A percentile compares a stretch with the other conserved stretches of the same genome.
These are phyloP conservation scores for Patiria miniata DNA, from an alignment of 35 echinoderm and acorn worm species.

Conservation along the genomic window DNA sequence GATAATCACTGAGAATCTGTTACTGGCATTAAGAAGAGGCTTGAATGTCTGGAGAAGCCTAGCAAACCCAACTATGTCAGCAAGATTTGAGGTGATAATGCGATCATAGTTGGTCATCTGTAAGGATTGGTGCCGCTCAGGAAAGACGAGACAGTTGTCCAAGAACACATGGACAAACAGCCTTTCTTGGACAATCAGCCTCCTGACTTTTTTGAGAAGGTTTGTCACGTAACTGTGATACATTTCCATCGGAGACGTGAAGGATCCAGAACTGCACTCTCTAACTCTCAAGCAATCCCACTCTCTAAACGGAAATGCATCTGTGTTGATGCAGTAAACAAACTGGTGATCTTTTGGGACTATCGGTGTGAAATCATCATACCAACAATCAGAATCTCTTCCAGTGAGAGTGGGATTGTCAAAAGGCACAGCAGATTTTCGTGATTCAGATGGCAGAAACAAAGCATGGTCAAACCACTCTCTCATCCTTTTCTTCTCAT, in stretches of 20 bases:
- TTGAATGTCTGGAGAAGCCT: conserved; percentile 3
- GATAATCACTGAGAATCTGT: not conserved
- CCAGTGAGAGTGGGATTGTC: conserved; percentile 61
- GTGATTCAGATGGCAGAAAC: not conserved
- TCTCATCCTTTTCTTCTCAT: not conserved
- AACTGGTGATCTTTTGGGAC: not conserved
- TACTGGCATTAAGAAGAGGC: not conserved
- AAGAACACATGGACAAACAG: not conserved
- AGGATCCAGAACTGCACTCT: not conserved
- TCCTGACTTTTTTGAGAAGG: not conserved
- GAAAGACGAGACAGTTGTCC: conserved; percentile 1
- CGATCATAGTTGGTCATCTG: conserved; percentile 6
- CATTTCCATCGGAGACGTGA: conserved; percentile 30
- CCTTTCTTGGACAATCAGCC: not conserved
- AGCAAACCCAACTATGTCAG: not conserved
- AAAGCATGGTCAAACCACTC: conserved; percentile 46
- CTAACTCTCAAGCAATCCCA: conserved; percentile 39
- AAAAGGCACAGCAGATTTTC: not conserved
- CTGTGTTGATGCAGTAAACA: not conserved
- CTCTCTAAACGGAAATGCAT: not conserved
- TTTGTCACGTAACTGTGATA: conserved; percentile 49
- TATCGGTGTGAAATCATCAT: not conserved
- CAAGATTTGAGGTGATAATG: conserved; percentile 25
- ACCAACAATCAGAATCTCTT: not conserved
- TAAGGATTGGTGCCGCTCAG: not conserved